phyloP scores from a whole-genome alignment of 2,113 vertebrate genomes.

The Speoplatyrhinus poulsoni region DNA sequence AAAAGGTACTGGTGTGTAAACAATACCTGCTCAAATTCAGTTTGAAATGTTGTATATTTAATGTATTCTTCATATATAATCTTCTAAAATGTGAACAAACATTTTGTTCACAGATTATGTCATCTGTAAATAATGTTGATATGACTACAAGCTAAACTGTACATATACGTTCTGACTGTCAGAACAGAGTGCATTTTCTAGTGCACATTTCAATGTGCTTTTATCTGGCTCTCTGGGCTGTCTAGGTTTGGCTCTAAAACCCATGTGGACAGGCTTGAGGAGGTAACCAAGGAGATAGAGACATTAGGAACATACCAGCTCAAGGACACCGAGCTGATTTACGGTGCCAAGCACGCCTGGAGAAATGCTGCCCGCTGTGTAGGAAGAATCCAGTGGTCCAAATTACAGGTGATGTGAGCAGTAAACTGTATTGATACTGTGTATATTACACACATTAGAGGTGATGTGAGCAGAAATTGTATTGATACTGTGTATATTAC shows the following conservation, averaged over 20 bases:
- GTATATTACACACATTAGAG: background rate
- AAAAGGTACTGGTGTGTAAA: constrained; percentile 79
- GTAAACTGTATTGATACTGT: background rate
- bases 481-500: background rate
- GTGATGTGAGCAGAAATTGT: background rate
- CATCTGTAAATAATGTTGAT: background rate
- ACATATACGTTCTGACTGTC: background rate
- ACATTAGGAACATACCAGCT: constrained; percentile 89
- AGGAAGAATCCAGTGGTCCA: constrained; percentile 98
- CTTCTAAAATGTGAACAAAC: background rate
- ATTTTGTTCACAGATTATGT: background rate
- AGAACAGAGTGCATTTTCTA: background rate
- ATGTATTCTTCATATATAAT: background rate
- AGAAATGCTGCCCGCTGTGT: constrained; percentile 93
- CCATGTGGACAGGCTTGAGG: constrained; percentile 89
- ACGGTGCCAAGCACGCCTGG: constrained; percentile 96
- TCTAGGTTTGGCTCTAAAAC: constrained; percentile 90
- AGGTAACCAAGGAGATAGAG: constrained; percentile 92
- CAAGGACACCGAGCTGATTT: constrained; percentile 94
- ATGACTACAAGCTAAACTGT: too few relatives aligned
- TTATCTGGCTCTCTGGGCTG: background rate
- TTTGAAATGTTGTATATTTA: background rate
- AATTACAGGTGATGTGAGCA: constrained; percentile 85
- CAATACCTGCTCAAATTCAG: background rate
- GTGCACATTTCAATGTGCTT: background rate